A percentile compares a stretch with the other conserved stretches of the same genome.
phyloP scores from a whole-genome alignment of 2,888 invertebrate genomes.

The Ischnus inquisitorius region DNA sequence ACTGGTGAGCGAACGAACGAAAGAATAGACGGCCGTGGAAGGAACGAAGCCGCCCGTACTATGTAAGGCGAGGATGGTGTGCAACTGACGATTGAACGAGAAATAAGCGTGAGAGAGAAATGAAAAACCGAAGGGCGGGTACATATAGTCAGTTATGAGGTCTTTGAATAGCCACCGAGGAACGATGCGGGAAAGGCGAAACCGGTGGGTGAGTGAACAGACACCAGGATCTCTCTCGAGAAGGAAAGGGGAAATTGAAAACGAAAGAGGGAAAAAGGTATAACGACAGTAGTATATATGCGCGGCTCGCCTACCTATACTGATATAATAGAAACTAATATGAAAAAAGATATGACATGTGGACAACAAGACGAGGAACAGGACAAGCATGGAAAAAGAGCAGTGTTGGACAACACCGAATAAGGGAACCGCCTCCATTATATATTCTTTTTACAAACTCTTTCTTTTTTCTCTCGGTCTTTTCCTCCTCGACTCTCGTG shows the following conservation, averaged over 20 bases:
- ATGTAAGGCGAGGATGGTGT: conserved; percentile 35
- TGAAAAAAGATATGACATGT: no score
- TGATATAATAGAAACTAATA: no score
- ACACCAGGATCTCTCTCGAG: background rate
- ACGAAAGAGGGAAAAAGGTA: conserved; percentile 34
- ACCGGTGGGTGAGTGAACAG: conserved; percentile 14
- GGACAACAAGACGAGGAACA: no score
- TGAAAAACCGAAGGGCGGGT: conserved; percentile 4
- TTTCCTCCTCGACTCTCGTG: background rate
- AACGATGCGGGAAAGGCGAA: conserved; percentile 39
- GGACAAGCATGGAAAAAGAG: no score
- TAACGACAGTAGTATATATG: background rate
- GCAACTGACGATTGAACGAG: conserved; percentile 5
- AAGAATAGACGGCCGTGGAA: conserved; percentile 39
- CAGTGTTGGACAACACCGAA: background rate
- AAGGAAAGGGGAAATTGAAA: conserved; percentile 23
- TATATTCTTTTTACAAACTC: background rate
- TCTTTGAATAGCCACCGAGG: conserved; percentile 73
- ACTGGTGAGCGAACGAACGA: conserved; percentile 24
- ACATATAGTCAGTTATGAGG: conserved; percentile 73
- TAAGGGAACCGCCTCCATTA: background rate
- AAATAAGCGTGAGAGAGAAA: background rate
- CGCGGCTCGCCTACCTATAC: no score
- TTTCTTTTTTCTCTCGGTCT: conserved; percentile 11
- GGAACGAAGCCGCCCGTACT: background rate